Conservation (phyloP, 2,113 vertebrate species). For the Irena cyanogastra region DNA sequence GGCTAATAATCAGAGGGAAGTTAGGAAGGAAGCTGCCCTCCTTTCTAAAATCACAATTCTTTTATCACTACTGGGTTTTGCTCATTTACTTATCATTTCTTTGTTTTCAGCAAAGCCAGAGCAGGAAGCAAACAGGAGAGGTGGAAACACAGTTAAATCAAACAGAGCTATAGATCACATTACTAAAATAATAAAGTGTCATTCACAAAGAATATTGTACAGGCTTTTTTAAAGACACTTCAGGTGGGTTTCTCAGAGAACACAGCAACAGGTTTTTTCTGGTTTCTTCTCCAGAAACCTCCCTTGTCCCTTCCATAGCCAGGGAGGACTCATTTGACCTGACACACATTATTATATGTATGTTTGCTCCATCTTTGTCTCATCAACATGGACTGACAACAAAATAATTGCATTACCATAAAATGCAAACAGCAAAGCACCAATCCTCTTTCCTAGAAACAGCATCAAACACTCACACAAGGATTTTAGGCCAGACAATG, state of each 20-base stretch:
- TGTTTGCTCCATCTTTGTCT: background rate
- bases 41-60: background rate
- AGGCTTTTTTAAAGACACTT: background rate
- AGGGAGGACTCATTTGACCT: fast-evolving
- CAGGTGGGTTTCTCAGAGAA: background rate
- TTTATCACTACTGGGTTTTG: background rate
- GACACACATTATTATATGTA: fast-evolving
- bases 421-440: background rate
- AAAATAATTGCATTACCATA: background rate
- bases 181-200: background rate
- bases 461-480: background rate
- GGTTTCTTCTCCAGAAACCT: background rate
- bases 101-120: background rate
- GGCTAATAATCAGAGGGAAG: background rate
- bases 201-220: background rate
- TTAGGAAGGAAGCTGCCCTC: background rate
- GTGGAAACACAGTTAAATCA: background rate
- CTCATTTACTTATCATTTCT: background rate
- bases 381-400: background rate
- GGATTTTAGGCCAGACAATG: background rate
- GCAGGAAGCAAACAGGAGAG: background rate
- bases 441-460: background rate
- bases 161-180: background rate
- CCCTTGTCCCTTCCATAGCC: background rate
- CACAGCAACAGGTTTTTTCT: background rate